A percentile compares a stretch with the other conserved stretches of the same genome.
Conservation (phyloP, 2,797 vertebrate genomes). For the Lates japonicus region DNA sequence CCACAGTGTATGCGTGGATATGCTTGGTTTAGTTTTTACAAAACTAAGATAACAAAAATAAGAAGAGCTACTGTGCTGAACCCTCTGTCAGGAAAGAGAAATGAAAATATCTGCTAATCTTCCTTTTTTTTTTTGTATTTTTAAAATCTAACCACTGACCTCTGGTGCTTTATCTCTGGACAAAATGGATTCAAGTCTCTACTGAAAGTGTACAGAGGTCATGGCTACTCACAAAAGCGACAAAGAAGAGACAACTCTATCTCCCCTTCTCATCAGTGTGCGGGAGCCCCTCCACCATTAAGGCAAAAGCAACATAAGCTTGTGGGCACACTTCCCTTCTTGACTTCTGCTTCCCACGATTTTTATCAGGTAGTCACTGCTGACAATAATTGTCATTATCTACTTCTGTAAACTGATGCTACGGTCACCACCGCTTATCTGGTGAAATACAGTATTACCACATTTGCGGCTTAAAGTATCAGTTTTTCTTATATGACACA, state of each 20-base stretch:
- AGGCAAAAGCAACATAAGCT: constrained; percentile 11
- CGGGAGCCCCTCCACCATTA: neutral
- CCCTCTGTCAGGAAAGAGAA: constrained; percentile 26
- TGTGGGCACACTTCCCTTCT: constrained; percentile 42
- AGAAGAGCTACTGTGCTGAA: constrained; percentile 29
- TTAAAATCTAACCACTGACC: constrained; percentile 10
- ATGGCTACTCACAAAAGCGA: constrained; percentile 6
- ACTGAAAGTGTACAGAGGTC: neutral
- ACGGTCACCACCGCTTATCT: constrained; percentile 1
- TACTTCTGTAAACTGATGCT: constrained; percentile 52
- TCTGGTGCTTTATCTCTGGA: constrained; percentile 10
- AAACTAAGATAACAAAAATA: too few relatives aligned
- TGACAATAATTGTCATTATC: constrained; percentile 30
- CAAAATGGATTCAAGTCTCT: neutral
- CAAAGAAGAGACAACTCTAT: neutral
- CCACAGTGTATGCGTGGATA: neutral
- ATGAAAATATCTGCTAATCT: constrained; percentile 23
- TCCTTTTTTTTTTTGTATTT: constrained; percentile 16
- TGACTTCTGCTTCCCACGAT: constrained; percentile 50
- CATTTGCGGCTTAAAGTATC: neutral
- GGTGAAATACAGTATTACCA: constrained; percentile 18
- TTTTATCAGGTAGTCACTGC: constrained; percentile 32
- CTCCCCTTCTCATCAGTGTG: constrained; percentile 2
- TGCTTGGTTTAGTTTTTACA: constrained; percentile 9
- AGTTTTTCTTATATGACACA: too few relatives aligned